Conservation (phyloP, 2,888 invertebrate species). For the Rotaria macrura region DNA sequence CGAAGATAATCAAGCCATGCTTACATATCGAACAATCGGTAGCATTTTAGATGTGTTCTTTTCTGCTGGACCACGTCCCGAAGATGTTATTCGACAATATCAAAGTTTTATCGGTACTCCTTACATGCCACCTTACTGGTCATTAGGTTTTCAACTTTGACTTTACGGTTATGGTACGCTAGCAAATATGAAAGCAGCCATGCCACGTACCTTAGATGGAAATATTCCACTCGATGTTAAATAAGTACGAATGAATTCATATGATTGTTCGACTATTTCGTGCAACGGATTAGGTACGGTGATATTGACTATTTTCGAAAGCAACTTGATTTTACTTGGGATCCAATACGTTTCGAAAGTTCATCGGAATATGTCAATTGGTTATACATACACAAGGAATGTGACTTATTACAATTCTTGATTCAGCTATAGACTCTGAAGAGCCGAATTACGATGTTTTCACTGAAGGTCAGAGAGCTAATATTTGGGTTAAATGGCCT, state of each 20-base stretch:
- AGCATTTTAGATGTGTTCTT: conserved; percentile 70
- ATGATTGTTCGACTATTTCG: neutral
- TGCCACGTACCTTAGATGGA: conserved; percentile 41
- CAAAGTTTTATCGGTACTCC: conserved; percentile 41
- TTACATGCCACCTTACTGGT: conserved; percentile 58
- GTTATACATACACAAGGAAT: conserved; percentile 41
- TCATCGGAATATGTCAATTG: conserved; percentile 34
- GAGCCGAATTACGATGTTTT: conserved; percentile 33
- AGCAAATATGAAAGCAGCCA: conserved; percentile 40
- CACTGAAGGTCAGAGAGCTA: conserved; percentile 11
- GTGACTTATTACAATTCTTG: conserved; percentile 42
- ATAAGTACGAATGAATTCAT: neutral
- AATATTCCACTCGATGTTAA: conserved; percentile 40
- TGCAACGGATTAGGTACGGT: conserved; percentile 39
- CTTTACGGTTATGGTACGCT: conserved; percentile 53
- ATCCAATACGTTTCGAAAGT: conserved; percentile 39
- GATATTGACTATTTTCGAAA: conserved; percentile 46
- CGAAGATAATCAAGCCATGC: conserved; percentile 56
- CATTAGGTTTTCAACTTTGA: conserved; percentile 75
- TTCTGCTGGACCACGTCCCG: conserved; percentile 65
- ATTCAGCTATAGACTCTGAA: conserved; percentile 33
- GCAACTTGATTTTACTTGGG: conserved; percentile 43
- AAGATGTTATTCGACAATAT: conserved; percentile 51
- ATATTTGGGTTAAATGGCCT: conserved; percentile 34
- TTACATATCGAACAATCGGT: conserved; percentile 71